Evolutionary conservation across 1,140 invertebrate species (phyloP).

Genomic region (Araneus ventricosus): DNA sequence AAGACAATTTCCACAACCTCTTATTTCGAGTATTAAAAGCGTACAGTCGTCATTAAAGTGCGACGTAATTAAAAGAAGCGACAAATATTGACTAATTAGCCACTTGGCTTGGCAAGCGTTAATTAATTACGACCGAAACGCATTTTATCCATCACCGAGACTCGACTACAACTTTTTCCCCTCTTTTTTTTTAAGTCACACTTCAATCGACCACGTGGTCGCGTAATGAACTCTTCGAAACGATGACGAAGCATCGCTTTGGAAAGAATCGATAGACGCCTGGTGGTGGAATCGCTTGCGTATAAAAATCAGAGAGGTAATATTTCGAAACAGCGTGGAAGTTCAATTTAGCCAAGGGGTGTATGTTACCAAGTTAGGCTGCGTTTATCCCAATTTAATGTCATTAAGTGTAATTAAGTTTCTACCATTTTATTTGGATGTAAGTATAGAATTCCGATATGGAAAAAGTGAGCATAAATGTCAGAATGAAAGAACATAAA

Average conservation of each 20-base stretch:
- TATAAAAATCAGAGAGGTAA: slow-evolving; percentile 3
- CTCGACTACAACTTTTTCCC: neutral
- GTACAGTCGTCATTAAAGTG: slow-evolving; percentile 49
- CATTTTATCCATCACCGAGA: slow-evolving; percentile 34
- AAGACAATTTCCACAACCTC: slow-evolving; percentile 51
- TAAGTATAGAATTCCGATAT: slow-evolving; percentile 13
- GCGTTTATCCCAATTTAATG: slow-evolving; percentile 1
- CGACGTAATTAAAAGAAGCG: slow-evolving; percentile 63
- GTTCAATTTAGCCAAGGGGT: slow-evolving; percentile 13
- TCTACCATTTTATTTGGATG: neutral
- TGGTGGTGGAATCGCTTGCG: neutral
- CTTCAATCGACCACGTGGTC: slow-evolving; percentile 44
- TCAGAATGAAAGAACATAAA: neutral
- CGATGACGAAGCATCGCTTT: slow-evolving; percentile 43
- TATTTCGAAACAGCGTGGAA: slow-evolving; percentile 19
- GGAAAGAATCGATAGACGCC: slow-evolving; percentile 4
- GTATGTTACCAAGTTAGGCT: neutral
- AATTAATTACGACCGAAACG: slow-evolving; percentile 63
- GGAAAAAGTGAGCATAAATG: neutral
- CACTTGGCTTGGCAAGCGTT: slow-evolving; percentile 65
- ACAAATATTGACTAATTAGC: slow-evolving; percentile 72
- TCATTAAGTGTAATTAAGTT: slow-evolving; percentile 26
- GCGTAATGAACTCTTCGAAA: slow-evolving; percentile 43
- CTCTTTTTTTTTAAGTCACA: neutral
- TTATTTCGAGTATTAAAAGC: slow-evolving; percentile 24